Percentiles rank a stretch among this genome's conserved stretches.
phyloP scores from a whole-genome alignment of 1,140 invertebrate genomes.

The Bombus impatiens region DNA sequence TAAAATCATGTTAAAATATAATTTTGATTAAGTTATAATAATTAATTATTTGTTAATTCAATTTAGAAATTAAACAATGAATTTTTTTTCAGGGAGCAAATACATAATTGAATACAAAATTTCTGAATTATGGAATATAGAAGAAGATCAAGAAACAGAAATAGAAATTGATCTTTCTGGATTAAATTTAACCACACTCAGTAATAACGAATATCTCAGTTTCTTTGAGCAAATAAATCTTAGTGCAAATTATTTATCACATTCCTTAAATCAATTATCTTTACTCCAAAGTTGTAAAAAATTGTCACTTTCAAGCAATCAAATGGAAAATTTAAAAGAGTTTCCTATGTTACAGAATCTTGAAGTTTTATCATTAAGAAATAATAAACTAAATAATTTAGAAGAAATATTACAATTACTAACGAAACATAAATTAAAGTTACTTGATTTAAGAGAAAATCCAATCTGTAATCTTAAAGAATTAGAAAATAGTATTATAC shows the following conservation, averaged over 20 bases:
- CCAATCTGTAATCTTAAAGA: conserved; percentile 59
- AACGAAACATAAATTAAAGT: conserved; percentile 65
- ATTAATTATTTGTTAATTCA: neutral
- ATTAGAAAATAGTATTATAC: conserved; percentile 33
- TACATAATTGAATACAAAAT: conserved; percentile 84
- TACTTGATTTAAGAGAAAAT: conserved; percentile 76
- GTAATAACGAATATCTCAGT: conserved; percentile 82
- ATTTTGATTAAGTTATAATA: neutral
- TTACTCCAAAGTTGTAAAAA: conserved; percentile 75
- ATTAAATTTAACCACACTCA: conserved; percentile 79
- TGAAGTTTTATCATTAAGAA: conserved; percentile 70
- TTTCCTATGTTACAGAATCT: conserved; percentile 75
- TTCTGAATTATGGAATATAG: conserved; percentile 71
- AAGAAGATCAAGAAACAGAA: conserved; percentile 60
- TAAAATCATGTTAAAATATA: neutral
- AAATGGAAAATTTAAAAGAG: conserved; percentile 68
- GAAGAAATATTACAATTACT: conserved; percentile 75
- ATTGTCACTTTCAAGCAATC: conserved; percentile 75
- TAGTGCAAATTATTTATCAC: conserved; percentile 70
- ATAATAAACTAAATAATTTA: conserved; percentile 71
- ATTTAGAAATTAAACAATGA: conserved; percentile 14
- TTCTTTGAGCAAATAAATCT: conserved; percentile 79
- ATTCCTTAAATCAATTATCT: conserved; percentile 75
- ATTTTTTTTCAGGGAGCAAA: conserved; percentile 82
- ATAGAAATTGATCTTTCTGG: conserved; percentile 77